A percentile compares a stretch with the other conserved stretches of the same genome.
Conservation (phyloP, 2,113 vertebrate species). For the Cygnus atratus region DNA sequence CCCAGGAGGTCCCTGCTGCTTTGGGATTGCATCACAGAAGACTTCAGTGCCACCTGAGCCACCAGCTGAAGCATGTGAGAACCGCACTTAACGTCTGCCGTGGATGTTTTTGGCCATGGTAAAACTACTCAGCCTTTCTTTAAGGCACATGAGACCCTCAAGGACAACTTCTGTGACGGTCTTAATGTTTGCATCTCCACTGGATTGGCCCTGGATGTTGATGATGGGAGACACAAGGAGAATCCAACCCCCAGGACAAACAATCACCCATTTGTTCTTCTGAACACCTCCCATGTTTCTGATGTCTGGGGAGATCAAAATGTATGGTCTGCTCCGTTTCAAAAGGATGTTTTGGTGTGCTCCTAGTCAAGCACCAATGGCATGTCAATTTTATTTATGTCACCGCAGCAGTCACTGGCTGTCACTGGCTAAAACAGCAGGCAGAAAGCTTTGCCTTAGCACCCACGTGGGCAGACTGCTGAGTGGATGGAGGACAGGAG, state of each 20-base stretch:
- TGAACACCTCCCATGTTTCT: not conserved
- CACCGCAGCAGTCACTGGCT: not conserved
- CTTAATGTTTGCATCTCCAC: not conserved
- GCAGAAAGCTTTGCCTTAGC: not conserved
- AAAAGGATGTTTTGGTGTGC: not conserved
- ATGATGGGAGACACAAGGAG: not conserved
- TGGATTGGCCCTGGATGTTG: too few species aligned
- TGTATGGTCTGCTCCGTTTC: not conserved
- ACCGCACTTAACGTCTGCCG: not conserved
- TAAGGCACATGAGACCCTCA: not conserved
- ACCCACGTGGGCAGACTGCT: not conserved
- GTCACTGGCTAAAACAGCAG: not conserved
- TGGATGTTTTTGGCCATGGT: rapidly evolving
- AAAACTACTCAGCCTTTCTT: not conserved
- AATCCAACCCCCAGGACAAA: not conserved
- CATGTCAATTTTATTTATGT: not conserved
- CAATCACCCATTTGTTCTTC: not conserved
- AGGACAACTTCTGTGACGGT: not conserved
- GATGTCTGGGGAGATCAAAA: not conserved
- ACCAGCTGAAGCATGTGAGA: not conserved
- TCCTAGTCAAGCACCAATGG: not conserved
- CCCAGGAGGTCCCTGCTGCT: not conserved
- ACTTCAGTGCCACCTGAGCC: not conserved
- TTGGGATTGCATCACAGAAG: not conserved
- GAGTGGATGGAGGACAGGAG: not conserved